A percentile compares a stretch with the other conserved stretches of the same genome.
phyloP scores from a whole-genome alignment of 2,797 vertebrate species.

The Silurus aristotelis region DNA sequence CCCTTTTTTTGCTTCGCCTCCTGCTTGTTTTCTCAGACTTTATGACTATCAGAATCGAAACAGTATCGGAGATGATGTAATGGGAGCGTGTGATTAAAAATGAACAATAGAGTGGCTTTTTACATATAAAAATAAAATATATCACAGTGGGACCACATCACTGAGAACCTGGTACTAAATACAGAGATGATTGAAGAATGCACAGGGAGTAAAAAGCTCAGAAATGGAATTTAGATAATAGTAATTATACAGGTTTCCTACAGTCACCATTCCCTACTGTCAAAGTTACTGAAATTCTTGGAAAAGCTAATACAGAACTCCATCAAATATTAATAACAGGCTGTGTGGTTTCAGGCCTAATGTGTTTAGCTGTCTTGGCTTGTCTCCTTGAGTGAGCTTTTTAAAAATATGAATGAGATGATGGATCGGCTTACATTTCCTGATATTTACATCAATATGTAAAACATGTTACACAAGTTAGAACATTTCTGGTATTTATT shows the following conservation, averaged over 20 bases:
- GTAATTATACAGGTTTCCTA: conserved; percentile 57
- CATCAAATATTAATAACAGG: conserved; percentile 62
- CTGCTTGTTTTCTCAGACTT: background rate
- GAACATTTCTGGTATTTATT: background rate
- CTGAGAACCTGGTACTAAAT: conserved; percentile 47
- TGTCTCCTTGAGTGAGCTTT: conserved; percentile 7
- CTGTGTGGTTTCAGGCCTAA: conserved; percentile 46
- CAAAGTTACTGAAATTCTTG: conserved; percentile 49
- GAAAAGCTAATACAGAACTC: conserved; percentile 46
- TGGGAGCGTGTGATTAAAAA: conserved; percentile 46
- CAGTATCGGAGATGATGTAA: conserved; percentile 6
- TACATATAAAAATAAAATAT: conserved; percentile 52
- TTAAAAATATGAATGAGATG: background rate
- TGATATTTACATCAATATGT: background rate
- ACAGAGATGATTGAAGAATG: conserved; percentile 48
- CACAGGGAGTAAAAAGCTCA: conserved; percentile 36
- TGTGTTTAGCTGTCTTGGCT: conserved; percentile 40
- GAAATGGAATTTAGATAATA: conserved; percentile 60
- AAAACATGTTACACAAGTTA: background rate
- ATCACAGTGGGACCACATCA: conserved; percentile 50
- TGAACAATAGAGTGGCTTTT: conserved; percentile 44
- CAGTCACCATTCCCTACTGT: conserved; percentile 42
- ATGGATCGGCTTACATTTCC: background rate
- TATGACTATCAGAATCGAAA: background rate
- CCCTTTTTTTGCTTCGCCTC: background rate